Evolutionary conservation across 92 coral and sea anemone genomes (phyloP).

Genomic region (Epizoanthus illoricatus): DNA sequence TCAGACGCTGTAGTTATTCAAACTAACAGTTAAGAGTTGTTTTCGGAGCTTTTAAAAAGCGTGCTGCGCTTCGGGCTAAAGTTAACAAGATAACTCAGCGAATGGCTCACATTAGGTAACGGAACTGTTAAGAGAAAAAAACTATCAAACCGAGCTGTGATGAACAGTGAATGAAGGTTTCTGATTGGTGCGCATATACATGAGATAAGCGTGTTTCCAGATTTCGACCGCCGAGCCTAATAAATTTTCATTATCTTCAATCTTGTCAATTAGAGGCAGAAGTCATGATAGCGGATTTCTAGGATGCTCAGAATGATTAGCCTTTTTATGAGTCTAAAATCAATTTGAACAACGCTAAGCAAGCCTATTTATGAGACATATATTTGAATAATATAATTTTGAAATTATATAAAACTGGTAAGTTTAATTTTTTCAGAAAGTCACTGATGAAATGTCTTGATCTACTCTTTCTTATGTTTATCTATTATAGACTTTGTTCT

Average conservation of each 20-base stretch:
- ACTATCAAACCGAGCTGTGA: constrained; percentile 50
- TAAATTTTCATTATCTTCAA: constrained; percentile 61
- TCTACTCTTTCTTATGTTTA: constrained; percentile 8
- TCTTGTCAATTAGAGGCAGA: constrained; percentile 46
- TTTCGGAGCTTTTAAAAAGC: constrained; percentile 24
- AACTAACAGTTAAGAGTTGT: not conserved
- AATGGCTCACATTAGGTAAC: constrained; percentile 44
- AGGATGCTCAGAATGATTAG: constrained; percentile 30
- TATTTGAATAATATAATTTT: too few relatives aligned
- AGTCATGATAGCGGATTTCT: constrained; percentile 53
- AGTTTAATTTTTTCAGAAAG: too few relatives aligned
- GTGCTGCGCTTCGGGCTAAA: constrained; percentile 21
- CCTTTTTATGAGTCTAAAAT: constrained; percentile 9
- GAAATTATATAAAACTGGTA: too few relatives aligned
- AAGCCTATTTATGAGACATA: not conserved
- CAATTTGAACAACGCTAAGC: not conserved
- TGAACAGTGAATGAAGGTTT: constrained; percentile 10
- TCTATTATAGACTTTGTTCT: constrained; percentile 21
- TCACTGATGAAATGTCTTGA: too few relatives aligned
- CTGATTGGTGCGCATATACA: constrained; percentile 58
- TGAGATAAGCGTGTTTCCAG: constrained; percentile 43
- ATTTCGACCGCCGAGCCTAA: constrained; percentile 61
- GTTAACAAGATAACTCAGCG: constrained; percentile 18
- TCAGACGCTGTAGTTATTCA: too few relatives aligned
- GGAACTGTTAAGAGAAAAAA: constrained; percentile 46